These are phyloP conservation scores for Ylistrum balloti DNA, from an alignment of 1,140 invertebrate genomes.

Conservation along the genomic window DNA sequence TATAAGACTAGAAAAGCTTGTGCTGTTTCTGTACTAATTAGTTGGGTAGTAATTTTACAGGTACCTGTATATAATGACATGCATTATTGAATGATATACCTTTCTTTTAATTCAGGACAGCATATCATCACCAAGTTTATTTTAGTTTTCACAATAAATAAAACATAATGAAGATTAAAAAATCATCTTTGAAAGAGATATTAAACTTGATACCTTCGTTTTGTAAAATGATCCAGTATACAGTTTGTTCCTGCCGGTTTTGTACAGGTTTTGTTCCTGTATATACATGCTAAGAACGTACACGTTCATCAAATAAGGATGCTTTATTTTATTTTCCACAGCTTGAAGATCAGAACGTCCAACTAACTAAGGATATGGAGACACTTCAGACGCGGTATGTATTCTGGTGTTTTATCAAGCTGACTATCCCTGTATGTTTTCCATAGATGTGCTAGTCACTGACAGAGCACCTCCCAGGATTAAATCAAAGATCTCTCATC, in stretches of 20 bases:
- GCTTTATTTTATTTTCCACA: conserved; percentile 44
- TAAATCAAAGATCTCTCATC: background rate
- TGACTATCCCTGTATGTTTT: background rate
- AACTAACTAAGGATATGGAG: conserved; percentile 64
- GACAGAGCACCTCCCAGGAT: no score
- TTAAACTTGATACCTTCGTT: no score
- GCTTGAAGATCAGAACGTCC: conserved; percentile 64
- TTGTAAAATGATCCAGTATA: background rate
- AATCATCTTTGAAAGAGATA: conserved; percentile 23
- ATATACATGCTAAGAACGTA: background rate
- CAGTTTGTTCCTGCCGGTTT: background rate
- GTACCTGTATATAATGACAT: background rate
- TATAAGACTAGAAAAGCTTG: no score
- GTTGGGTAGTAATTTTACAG: no score
- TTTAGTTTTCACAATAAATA: background rate
- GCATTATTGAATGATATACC: background rate
- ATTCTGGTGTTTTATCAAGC: background rate
- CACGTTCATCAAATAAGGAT: background rate
- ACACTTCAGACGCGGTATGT: conserved; percentile 64
- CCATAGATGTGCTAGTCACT: no score
- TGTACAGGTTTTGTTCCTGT: background rate
- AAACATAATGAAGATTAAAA: background rate
- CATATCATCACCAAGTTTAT: background rate
- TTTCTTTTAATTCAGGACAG: no score
- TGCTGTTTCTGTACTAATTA: no score